A percentile compares a stretch with the other conserved stretches of the same genome.
phyloP scores from a whole-genome alignment of 1,140 invertebrate species.

The Scaptomyza graminum region DNA sequence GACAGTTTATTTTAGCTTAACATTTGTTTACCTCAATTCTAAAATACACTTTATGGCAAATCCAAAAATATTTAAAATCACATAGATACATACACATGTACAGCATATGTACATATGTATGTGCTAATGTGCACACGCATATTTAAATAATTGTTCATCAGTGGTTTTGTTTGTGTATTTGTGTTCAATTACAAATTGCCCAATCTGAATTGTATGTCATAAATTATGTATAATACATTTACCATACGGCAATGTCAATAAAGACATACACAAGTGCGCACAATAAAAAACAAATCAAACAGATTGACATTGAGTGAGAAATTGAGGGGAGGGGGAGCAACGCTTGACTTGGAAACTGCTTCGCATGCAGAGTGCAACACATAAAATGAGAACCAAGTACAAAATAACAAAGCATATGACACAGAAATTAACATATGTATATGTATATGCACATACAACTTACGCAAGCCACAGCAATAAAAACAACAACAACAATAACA shows the following conservation, averaged over 20 bases:
- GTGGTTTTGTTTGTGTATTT: slow-evolving; percentile 6
- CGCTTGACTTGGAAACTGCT: slow-evolving; percentile 35
- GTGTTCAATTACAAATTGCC: slow-evolving; percentile 78
- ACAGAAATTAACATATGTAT: slow-evolving; percentile 74
- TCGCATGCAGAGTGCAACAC: slow-evolving; percentile 68
- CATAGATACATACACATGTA: too few species aligned
- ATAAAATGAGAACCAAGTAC: slow-evolving; percentile 53
- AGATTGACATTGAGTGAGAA: slow-evolving; percentile 49
- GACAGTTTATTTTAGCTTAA: slow-evolving; percentile 27
- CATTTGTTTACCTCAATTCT: slow-evolving; percentile 51
- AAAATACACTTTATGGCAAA: too few species aligned
- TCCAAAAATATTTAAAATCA: too few species aligned
- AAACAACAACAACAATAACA: slow-evolving; percentile 27
- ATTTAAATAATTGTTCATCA: too few species aligned
- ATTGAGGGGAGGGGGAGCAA: background rate
- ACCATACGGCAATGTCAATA: slow-evolving; percentile 65
- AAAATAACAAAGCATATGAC: slow-evolving; percentile 64
- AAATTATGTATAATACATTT: slow-evolving; percentile 73
- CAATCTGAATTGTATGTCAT: slow-evolving; percentile 56
- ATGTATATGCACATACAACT: slow-evolving; percentile 17
- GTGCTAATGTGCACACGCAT: too few species aligned
- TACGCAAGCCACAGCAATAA: slow-evolving; percentile 47
- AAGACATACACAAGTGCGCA: slow-evolving; percentile 77
- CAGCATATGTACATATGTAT: slow-evolving; percentile 3
- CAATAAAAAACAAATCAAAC: slow-evolving; percentile 70